A percentile compares a stretch with the other conserved stretches of the same genome.
Conservation (phyloP, 2,113 vertebrate genomes). For the Istiophorus platypterus region DNA sequence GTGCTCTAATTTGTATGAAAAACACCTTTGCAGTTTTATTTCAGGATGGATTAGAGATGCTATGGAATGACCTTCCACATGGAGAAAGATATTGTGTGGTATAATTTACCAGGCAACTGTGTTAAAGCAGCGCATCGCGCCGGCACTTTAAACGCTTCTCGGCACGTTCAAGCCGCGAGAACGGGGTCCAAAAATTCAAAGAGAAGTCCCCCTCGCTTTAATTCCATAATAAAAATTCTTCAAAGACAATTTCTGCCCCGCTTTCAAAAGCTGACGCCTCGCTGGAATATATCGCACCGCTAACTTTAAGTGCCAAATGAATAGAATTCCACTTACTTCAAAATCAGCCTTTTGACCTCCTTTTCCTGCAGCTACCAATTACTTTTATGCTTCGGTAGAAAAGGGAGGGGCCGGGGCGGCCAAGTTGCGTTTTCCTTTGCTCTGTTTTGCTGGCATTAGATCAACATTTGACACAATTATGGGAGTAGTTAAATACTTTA, state of each 20-base stretch:
- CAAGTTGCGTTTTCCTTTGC: conserved; percentile 6
- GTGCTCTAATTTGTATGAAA: conserved; percentile 30
- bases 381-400: conserved; percentile 27
- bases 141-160: conserved; percentile 53
- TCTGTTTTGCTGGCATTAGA: conserved; percentile 30
- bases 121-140: conserved; percentile 49
- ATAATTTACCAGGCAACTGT: conserved; percentile 33
- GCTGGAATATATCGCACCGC: not conserved
- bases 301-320: conserved; percentile 45
- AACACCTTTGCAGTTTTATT: conserved; percentile 8
- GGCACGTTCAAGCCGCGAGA: conserved; percentile 43
- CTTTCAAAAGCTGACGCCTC: conserved; percentile 42
- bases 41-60: conserved; percentile 37
- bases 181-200: conserved; percentile 32
- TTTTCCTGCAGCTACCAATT: conserved; percentile 41
- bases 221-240: conserved; percentile 1
- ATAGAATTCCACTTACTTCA: conserved; percentile 37
- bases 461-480: conserved; percentile 68
- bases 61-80: conserved; percentile 49
- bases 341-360: conserved; percentile 45
- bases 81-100: conserved; percentile 48
- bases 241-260: conserved; percentile 23
- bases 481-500: conserved; percentile 61
- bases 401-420: not conserved
- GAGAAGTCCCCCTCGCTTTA: conserved; percentile 38